Percentiles rank a stretch among this genome's conserved stretches.
Evolutionary conservation across 2,888 invertebrate species (phyloP).

Genomic region (Stenichneumon culpator): DNA sequence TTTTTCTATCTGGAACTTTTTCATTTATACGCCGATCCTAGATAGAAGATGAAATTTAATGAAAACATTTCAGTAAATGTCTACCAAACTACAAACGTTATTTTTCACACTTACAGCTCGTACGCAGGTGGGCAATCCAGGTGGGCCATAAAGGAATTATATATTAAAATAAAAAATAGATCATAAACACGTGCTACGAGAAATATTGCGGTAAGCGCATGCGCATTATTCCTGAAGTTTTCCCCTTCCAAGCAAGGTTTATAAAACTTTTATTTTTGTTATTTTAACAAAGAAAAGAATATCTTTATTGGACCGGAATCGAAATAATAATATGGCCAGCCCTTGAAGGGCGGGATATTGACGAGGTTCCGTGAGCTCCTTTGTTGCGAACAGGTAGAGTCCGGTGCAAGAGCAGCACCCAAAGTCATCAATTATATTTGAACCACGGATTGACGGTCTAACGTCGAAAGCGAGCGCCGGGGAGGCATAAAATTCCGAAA

Average conservation of each 20-base stretch:
- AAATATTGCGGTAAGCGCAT: too few relatives aligned
- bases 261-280: too few relatives aligned
- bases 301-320: neutral
- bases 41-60: neutral
- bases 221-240: too few relatives aligned
- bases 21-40: neutral
- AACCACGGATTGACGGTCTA: neutral
- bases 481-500: slow-evolving; percentile 2
- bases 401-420: neutral
- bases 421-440: slow-evolving; percentile 1
- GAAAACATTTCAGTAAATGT: neutral
- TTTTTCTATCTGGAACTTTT: too few relatives aligned
- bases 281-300: too few relatives aligned
- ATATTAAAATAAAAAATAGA: too few relatives aligned
- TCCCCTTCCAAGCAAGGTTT: too few relatives aligned
- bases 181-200: too few relatives aligned
- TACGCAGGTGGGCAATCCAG: too few relatives aligned
- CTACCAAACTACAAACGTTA: neutral
- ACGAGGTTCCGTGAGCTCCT: neutral
- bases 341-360: neutral
- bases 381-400: neutral
- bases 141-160: too few relatives aligned
- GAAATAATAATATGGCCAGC: neutral
- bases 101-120: neutral
- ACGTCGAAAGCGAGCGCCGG: neutral